Evolutionary conservation across 2,797 vertebrate genomes (phyloP).

Genomic region (Atherinosoma microstoma): DNA sequence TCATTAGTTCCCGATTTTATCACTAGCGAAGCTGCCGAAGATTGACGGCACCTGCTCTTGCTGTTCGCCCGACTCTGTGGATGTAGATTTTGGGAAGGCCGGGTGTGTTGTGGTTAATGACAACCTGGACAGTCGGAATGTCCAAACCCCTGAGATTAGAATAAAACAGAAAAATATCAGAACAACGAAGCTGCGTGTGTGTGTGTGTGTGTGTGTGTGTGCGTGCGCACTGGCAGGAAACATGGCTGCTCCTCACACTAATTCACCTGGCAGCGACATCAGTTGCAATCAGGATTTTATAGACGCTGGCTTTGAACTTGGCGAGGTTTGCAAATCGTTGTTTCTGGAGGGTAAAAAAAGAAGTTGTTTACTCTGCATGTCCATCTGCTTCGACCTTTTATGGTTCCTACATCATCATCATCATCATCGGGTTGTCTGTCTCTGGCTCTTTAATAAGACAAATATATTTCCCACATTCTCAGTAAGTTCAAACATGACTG

Average conservation of each 20-base stretch:
- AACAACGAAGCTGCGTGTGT: background rate
- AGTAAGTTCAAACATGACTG: background rate
- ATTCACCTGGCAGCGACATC: constrained; percentile 93
- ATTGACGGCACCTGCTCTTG: constrained; percentile 87
- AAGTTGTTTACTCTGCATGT: background rate
- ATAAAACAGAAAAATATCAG: background rate
- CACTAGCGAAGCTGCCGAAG: background rate
- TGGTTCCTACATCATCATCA: background rate
- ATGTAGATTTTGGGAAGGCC: constrained; percentile 96
- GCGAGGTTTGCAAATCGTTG: constrained; percentile 93
- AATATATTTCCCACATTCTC: background rate
- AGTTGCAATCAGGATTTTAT: constrained; percentile 94
- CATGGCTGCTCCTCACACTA: background rate
- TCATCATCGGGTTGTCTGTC: background rate
- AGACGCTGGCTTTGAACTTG: constrained; percentile 97
- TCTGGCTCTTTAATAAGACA: constrained; percentile 1
- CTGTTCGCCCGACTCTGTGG: constrained; percentile 95
- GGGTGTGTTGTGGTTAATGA: constrained; percentile 97
- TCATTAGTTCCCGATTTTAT: too few relatives aligned
- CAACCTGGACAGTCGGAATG: constrained; percentile 94
- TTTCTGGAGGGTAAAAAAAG: constrained; percentile 78
- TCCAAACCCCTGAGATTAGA: constrained; percentile 90
- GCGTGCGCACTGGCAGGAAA: background rate
- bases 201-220: too few relatives aligned
- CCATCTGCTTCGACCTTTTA: background rate